Evolutionary conservation across 1,140 invertebrate genomes (phyloP), one percentile per base, ranked within the genome.

Genomic region (Tetragonula clypearis): DNA sequence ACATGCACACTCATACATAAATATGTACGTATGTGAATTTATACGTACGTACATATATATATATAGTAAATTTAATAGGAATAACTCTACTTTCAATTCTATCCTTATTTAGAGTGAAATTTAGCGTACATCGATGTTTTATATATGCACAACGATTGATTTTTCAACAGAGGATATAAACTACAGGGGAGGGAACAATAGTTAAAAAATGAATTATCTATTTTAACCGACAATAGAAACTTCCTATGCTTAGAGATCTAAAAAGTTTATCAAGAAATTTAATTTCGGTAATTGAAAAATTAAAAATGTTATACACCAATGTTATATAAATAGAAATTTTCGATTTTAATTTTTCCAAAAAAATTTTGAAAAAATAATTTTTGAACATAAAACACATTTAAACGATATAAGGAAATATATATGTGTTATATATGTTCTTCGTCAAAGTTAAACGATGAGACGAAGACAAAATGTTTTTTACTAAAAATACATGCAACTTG

Each of bases 91-190:
- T 65, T 83, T 62, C 56, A 72, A 74, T 85, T 6, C 68, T 87
- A 83, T 56, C 69, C 55, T 66, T 58, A 49, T 49, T 49, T 49
- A 49, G 6, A 75, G 78, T 68, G 84, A 78, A 85, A 81, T 55
- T 73, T 74, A 75, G 66, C 62, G 75, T 85, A 86, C 55, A 73
- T 77, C 71, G 53, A 71, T 80, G 62, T 78, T 89, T 73, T 56
- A 81, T 56, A 78, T 86, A 90, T 69, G 82, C 71, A 74, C 71
- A 91, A 89, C 78, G 84, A 86, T 78, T 74, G 21, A 84, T 58
- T 78, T 76, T 85, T 84, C 56, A 66, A 73, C 73, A 86, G 58
- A 15, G 26, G 86, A 86, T 66, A 85, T 68, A 68, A 82, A 75
- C 41, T 55, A 78, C 68, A 87, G 83, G 84, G 86, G 79, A 86